Evolutionary conservation across 2,888 invertebrate genomes (phyloP), one percentile per base, ranked within the genome.

Genomic region (Drosophila meridiana): DNA sequence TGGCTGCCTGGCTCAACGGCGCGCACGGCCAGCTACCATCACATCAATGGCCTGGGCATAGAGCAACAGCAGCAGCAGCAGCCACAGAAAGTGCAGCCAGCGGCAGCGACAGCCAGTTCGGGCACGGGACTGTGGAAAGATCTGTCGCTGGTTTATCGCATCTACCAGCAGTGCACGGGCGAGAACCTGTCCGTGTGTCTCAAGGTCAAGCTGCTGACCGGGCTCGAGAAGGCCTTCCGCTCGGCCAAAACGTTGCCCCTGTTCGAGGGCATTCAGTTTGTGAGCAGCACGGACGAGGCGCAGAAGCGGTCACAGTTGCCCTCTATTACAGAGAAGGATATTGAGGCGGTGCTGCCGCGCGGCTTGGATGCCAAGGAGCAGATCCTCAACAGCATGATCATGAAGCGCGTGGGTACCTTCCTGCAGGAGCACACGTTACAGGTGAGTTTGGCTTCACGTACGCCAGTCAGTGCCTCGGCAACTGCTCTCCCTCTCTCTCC

Each of bases 91-190:
- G 30, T 50, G 20, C 69, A 60, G 26, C 58, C 53, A 3, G 13
- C 59, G 0, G 28, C 40, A 14, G 66, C 78, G 28, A 38, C 30
- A 69, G 40, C 53, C 42, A 69, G 36, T 58, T 68, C 75, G 5
- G 20, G 20, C 20, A 43, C 93, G 4, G 68, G 85, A 40, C 80
- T 91, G 65, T 92, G 92, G 92, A 92, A 90, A 76, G 97, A 97
- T 86, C 93, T 97, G 7, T 95, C 95, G 83, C 94, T 95, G 87
- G 95, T 96, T 78, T 97, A 96, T 90, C 96, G 96, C 91, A 95
- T 96, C 76, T 97, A 97, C 93, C 96, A 96, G 92, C 97, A 97
- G 87, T 97, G 97, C 94, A 94, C 96, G 70, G 95, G 95, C 61
- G 94, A 94, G 73, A 96, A 96, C 78, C 60, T 87, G 68, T 94